These are phyloP conservation scores for Myanophis thanlyinensis DNA, from an alignment of 2,113 vertebrate species.

Conservation along the genomic window DNA sequence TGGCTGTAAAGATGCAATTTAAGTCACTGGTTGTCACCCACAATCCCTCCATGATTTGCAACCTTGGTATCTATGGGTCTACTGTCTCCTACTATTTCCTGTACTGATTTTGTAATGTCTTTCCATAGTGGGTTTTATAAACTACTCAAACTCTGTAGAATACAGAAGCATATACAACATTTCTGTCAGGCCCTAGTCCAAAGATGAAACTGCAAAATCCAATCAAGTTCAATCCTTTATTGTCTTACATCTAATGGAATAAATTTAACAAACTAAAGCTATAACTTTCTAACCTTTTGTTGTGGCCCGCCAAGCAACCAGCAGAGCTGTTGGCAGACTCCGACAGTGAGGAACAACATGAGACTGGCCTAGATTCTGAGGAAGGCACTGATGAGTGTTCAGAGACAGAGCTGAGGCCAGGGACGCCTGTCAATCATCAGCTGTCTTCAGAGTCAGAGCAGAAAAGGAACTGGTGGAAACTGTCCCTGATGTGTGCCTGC, in stretches of 20 bases:
- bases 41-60: neutral
- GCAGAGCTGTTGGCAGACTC: too few relatives aligned
- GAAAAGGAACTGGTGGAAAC: too few relatives aligned
- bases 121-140: neutral
- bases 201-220: neutral
- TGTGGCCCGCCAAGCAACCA: too few relatives aligned
- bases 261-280: neutral
- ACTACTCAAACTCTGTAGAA: neutral
- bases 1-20: neutral
- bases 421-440: too few relatives aligned
- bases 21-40: neutral
- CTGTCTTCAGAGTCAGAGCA: too few relatives aligned
- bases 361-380: too few relatives aligned
- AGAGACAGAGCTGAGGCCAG: too few relatives aligned
- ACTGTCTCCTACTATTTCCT: neutral
- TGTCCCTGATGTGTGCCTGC: too few relatives aligned
- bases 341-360: too few relatives aligned
- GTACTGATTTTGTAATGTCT: neutral
- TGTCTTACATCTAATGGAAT: neutral
- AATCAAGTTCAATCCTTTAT: neutral
- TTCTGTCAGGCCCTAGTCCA: neutral
- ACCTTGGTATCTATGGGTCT: neutral
- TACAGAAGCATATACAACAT: neutral
- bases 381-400: too few relatives aligned
- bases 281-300: neutral